Base-by-base conservation (phyloP, 2,888 invertebrate genomes). In the Apodemia zela region DNA sequence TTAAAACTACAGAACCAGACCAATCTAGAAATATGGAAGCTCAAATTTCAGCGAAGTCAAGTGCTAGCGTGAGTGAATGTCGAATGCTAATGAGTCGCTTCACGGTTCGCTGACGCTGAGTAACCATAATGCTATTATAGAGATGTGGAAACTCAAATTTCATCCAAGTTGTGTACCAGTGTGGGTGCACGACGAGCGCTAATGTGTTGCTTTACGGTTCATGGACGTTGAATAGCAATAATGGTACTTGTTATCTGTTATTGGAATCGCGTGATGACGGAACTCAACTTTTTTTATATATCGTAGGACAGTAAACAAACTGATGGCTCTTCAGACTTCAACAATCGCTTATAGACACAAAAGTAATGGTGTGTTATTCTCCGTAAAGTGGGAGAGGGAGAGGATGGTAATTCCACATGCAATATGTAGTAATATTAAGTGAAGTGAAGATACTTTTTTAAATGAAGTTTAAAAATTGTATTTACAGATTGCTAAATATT, bases 51-150 rank as follows among this genome's bases (percentile, higher is more conserved):
- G 54, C 54, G 25, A 57, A 29, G 54, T 57, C 29, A 29, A 25
- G 54, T 57, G 15, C 25, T 6, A 8, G 25, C 25, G 45, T 35
- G 45, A 62, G 58, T 42, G 45, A 58, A 62, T 54, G 42, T 57
- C 54, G 62, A 58, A 42, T 45, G 33, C 57, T 62, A 62, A 62
- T 62, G 62, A 62, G 62, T 38, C 54, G n/a, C 62, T 62, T 62
- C 62, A 57, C 18, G n/a, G 62, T 13, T 29, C 18, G 38, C 42
- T 54, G 38, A 38, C 42, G 57, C 10, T 25, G 51, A 25, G 51
- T 25, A 11, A 11, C 18, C 25, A 25, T 54, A 54, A 21, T 25
- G 51, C 51, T 25, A 58, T 25, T 58, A 45, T 25, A 54, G 13
- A 54, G 13, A 21, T 25, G 13, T 54, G 25, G 21, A 21, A 54